Conservation (phyloP, 2,888 invertebrate genomes). For the Barypeithes pellucidus region DNA sequence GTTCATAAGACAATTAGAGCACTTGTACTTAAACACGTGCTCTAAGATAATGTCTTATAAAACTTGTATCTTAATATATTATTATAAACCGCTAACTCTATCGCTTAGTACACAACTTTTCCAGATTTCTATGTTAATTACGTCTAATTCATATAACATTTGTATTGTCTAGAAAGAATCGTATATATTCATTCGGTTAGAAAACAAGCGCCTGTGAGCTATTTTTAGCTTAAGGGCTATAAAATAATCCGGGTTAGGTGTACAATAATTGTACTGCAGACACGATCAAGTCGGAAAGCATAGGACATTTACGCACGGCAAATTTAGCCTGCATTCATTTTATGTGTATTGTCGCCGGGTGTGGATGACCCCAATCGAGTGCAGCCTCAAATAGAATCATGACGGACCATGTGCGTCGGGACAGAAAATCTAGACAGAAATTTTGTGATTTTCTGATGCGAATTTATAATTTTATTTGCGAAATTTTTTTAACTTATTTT, state of each 20-base stretch:
- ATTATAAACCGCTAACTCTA: too few species aligned
- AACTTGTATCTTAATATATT: too few species aligned
- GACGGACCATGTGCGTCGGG: conserved; percentile 58
- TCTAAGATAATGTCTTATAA: too few species aligned
- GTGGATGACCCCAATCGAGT: conserved; percentile 65
- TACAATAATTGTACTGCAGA: conserved; percentile 37
- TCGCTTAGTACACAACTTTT: too few species aligned
- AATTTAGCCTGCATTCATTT: conserved; percentile 49
- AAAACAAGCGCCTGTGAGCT: conserved; percentile 30
- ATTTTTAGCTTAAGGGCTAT: conserved; percentile 45
- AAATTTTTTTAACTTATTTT: background rate
- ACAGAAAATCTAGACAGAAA: conserved; percentile 25
- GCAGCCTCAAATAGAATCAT: conserved; percentile 62
- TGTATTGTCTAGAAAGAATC: conserved; percentile 20
- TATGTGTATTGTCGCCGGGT: conserved; percentile 52
- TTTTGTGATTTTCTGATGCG: conserved; percentile 15
- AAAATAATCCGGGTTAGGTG: conserved; percentile 51
- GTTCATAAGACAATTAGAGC: too few species aligned
- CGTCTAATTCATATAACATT: too few species aligned
- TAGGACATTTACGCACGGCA: conserved; percentile 48
- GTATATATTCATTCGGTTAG: conserved; percentile 29
- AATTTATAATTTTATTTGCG: background rate
- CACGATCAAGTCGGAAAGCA: conserved; percentile 39
- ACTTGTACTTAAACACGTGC: too few species aligned
- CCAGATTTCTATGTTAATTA: too few species aligned